Percentiles rank a stretch among this genome's conserved stretches.
Evolutionary conservation across 23 tunicate genomes (phyloP).

Genomic region (Trididemnum miniatum): DNA sequence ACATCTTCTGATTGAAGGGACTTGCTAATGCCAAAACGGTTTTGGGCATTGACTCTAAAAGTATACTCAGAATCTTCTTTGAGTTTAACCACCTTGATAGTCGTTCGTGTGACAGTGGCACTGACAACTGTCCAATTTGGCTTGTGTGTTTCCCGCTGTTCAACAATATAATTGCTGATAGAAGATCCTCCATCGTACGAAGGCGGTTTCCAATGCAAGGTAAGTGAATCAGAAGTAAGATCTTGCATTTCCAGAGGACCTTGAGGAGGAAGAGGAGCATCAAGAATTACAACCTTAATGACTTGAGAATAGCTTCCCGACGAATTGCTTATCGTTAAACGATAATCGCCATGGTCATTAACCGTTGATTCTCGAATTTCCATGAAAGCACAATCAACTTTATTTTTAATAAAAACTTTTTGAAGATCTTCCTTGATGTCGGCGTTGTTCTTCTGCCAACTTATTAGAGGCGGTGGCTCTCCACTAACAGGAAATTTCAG

Average conservation of each 20-base stretch:
- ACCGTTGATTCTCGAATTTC: constrained; percentile 86
- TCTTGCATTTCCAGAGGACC: constrained; percentile 74
- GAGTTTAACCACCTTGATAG: constrained; percentile 63
- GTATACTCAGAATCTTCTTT: constrained; percentile 84
- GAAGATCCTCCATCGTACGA: constrained; percentile 89
- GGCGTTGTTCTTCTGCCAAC: constrained; percentile 72
- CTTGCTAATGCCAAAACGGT: constrained; percentile 88
- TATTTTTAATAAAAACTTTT: constrained; percentile 54
- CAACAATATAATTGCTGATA: constrained; percentile 92
- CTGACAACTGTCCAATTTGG: constrained; percentile 80
- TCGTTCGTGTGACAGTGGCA: constrained; percentile 81
- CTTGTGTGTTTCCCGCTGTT: constrained; percentile 83
- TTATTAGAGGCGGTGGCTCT: constrained; percentile 59
- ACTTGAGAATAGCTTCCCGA: constrained; percentile 69
- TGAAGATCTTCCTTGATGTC: constrained; percentile 69
- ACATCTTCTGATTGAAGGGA: constrained; percentile 72
- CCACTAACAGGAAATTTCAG: constrained; percentile 70
- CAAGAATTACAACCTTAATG: constrained; percentile 76
- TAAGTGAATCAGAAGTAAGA: constrained; percentile 53
- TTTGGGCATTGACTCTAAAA: constrained; percentile 91
- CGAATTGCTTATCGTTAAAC: constrained; percentile 60
- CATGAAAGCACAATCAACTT: constrained; percentile 20
- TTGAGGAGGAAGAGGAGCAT: constrained; percentile 76
- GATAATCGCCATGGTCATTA: constrained; percentile 80
- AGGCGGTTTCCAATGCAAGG: constrained; percentile 87